A percentile compares a stretch with the other conserved stretches of the same genome.
Evolutionary conservation across 2,888 invertebrate genomes (phyloP).

Genomic region (Rhodophaea formosa): DNA sequence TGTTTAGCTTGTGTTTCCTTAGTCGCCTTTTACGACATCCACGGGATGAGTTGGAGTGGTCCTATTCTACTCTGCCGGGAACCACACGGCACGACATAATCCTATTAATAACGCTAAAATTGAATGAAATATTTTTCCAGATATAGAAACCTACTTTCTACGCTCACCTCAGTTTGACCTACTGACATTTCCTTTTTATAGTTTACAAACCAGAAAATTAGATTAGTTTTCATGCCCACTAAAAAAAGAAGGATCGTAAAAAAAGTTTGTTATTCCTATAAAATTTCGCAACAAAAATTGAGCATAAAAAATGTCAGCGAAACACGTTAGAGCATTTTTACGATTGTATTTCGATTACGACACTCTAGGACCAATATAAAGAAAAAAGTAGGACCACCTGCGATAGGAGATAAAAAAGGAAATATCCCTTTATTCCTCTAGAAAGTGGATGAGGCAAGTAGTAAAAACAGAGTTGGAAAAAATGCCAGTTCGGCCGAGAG

Average conservation of each 20-base stretch:
- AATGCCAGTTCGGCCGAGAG: conserved; percentile 46
- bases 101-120: neutral
- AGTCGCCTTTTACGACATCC: too few relatives aligned
- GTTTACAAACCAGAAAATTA: neutral
- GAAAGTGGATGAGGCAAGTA: conserved; percentile 55
- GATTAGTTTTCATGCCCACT: neutral
- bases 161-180: conserved; percentile 11
- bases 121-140: conserved; percentile 5
- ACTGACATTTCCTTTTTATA: conserved; percentile 9
- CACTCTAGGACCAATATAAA: neutral
- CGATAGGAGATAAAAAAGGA: conserved; percentile 44
- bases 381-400: conserved; percentile 52
- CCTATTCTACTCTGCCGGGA: too few relatives aligned
- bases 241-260: neutral
- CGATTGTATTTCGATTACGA: neutral
- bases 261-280: neutral
- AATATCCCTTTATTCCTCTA: conserved; percentile 42
- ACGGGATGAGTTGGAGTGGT: too few relatives aligned
- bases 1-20: too few relatives aligned
- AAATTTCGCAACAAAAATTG: conserved; percentile 7
- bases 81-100: too few relatives aligned
- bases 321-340: neutral
- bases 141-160: conserved; percentile 7
- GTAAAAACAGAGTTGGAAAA: conserved; percentile 66
- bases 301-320: neutral